A percentile compares a stretch with the other conserved stretches of the same genome.
These are phyloP conservation scores for Limnephilus auricula DNA, from an alignment of 2,888 invertebrate species.

Conservation along the genomic window DNA sequence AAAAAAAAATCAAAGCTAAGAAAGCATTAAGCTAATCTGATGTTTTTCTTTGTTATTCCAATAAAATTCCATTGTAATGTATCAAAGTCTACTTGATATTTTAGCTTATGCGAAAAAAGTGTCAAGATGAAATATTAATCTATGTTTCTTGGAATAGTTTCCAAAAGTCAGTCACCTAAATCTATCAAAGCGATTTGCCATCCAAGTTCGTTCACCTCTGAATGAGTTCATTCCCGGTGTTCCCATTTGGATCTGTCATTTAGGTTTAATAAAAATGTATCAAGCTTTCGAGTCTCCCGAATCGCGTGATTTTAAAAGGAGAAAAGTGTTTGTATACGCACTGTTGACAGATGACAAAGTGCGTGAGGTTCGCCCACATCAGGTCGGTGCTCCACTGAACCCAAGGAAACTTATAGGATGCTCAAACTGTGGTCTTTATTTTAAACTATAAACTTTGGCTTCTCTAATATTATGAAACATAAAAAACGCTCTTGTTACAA, in stretches of 20 bases:
- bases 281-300: background rate
- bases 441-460: background rate
- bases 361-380: constrained; percentile 8
- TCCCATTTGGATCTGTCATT: constrained; percentile 47
- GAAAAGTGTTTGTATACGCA: constrained; percentile 38
- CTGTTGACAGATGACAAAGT: constrained; percentile 32
- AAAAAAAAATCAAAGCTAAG: background rate
- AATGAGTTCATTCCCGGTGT: constrained; percentile 28
- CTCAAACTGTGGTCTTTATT: background rate
- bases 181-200: constrained; percentile 2
- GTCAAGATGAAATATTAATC: background rate
- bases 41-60: too few relatives aligned
- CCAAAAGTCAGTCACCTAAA: background rate
- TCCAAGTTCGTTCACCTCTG: constrained; percentile 46
- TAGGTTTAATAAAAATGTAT: constrained; percentile 42
- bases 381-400: constrained; percentile 48
- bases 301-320: constrained; percentile 26
- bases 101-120: background rate
- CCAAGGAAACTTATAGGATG: constrained; percentile 5
- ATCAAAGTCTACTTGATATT: background rate
- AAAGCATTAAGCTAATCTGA: background rate
- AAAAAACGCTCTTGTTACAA: background rate
- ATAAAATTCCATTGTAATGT: background rate
- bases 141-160: background rate
- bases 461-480: background rate